Evolutionary conservation across 23 tunicate species (phyloP), one percentile per base, ranked within the genome.

Genomic region (Ascidia mentula): DNA sequence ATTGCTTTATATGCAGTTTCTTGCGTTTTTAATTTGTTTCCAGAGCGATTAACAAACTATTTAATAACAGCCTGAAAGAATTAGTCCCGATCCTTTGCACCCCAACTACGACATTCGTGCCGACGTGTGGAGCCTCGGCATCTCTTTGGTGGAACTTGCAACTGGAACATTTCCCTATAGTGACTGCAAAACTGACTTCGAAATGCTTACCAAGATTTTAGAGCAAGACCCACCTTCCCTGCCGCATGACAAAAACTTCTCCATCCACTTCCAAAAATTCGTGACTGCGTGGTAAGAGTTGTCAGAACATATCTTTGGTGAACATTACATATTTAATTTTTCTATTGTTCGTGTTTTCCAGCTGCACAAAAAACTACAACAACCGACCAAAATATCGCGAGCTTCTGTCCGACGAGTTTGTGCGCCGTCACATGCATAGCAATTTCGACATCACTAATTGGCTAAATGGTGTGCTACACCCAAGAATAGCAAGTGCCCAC

Each of bases 41-140:
- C n/a, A n/a, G n/a, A n/a, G n/a, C n/a, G n/a, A n/a, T n/a, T n/a
- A n/a, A n/a, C n/a, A n/a, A n/a, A n/a, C n/a, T n/a, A n/a, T n/a
- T n/a, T n/a, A n/a, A n/a, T n/a, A 38, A 8, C 88, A 91, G 93
- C 98, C 98, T 0, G 98, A 94, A 78, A 45, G 98, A 77, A 94
- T 94, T 46, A 85, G 76, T 77, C 98, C 98, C 31, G 98, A 94
- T 59, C 90, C 90, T 12, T 31, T 71, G 4, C 95, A 81, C 35
- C 88, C 88, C 7, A 92, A 91, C 34, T 94, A 94, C 72, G 98
- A 94, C 77, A 89, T 94, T 79, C 80, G 98, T 37, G 98, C 98
- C 18, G 98, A 94, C 73, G 93, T 94, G 6, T 94, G 98, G 98
- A 94, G 98, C 72, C 65, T 94, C 40, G 98, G 98, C 3, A 87